Percentiles rank a stretch among this genome's conserved stretches.
These are phyloP conservation scores for Zaprionus nigranus DNA, from an alignment of 1,140 invertebrate species.

Conservation along the genomic window DNA sequence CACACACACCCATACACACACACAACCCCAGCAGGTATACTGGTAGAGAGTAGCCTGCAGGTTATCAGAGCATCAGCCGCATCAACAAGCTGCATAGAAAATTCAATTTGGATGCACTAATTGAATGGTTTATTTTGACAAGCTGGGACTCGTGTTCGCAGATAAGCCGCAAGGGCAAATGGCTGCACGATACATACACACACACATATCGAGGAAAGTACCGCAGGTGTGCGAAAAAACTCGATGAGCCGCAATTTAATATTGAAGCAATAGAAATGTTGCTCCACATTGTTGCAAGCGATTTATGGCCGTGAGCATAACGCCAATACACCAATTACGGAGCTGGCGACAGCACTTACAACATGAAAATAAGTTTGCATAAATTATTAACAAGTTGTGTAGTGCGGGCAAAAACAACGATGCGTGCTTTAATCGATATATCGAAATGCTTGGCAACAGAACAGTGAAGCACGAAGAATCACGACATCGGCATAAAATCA, in stretches of 20 bases:
- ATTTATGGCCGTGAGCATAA: not conserved
- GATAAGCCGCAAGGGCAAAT: constrained; percentile 58
- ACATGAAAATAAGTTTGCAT: not conserved
- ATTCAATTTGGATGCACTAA: constrained; percentile 77
- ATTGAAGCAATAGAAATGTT: constrained; percentile 29
- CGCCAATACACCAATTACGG: not conserved
- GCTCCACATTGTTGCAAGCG: constrained; percentile 26
- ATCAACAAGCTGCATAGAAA: constrained; percentile 76
- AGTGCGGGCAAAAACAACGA: not conserved
- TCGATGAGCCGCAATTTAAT: constrained; percentile 37
- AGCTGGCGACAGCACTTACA: not conserved
- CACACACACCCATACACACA: no score
- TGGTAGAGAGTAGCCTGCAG: constrained; percentile 51
- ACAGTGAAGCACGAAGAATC: no score
- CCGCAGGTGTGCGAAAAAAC: constrained; percentile 44
- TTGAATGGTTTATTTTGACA: constrained; percentile 82
- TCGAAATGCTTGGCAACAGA: not conserved
- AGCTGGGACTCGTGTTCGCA: constrained; percentile 64
- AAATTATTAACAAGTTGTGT: not conserved
- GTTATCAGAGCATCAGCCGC: constrained; percentile 67
- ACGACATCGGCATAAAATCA: no score
- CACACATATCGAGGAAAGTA: not conserved
- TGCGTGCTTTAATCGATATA: not conserved
- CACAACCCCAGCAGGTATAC: not conserved
- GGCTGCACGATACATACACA: constrained; percentile 3